These are phyloP conservation scores for Peromyscus maniculatus DNA, from an alignment of 2,113 vertebrate species.

Conservation along the genomic window DNA sequence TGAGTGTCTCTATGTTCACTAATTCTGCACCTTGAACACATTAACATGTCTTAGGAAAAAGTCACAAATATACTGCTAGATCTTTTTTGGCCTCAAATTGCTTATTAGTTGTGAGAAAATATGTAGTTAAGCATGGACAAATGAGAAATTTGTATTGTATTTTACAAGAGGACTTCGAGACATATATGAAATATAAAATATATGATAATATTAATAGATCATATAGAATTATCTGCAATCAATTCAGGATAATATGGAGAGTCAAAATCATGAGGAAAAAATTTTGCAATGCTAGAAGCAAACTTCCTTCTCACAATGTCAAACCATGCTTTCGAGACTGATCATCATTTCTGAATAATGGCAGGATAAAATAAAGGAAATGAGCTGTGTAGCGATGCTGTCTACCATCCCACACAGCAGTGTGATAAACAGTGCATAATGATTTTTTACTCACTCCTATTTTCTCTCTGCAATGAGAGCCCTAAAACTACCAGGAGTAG, in stretches of 20 bases:
- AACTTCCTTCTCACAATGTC: background rate
- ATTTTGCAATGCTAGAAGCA: background rate
- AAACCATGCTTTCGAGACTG: constrained; percentile 9
- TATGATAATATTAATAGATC: background rate
- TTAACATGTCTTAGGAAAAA: background rate
- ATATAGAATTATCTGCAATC: background rate
- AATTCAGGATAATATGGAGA: background rate
- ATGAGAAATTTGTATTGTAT: constrained; percentile 38
- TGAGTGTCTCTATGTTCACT: background rate
- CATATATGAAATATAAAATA: constrained; percentile 48
- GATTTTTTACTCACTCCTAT: background rate
- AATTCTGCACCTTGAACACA: background rate
- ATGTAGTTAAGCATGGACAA: background rate
- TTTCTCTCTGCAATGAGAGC: background rate
- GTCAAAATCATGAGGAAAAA: constrained; percentile 35
- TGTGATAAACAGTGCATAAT: constrained; percentile 11
- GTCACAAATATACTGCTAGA: background rate
- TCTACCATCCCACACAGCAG: background rate
- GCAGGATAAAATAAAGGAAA: constrained; percentile 47
- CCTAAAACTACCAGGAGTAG: background rate
- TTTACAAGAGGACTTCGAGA: constrained; percentile 3
- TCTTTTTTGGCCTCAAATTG: background rate
- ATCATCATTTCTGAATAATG: constrained; percentile 43
- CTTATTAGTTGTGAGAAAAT: constrained; percentile 6
- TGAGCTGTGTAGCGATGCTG: constrained; percentile 24